Conservation (phyloP, 35 echinoderm and acorn worm species). For the Eucidaris tribuloides region DNA sequence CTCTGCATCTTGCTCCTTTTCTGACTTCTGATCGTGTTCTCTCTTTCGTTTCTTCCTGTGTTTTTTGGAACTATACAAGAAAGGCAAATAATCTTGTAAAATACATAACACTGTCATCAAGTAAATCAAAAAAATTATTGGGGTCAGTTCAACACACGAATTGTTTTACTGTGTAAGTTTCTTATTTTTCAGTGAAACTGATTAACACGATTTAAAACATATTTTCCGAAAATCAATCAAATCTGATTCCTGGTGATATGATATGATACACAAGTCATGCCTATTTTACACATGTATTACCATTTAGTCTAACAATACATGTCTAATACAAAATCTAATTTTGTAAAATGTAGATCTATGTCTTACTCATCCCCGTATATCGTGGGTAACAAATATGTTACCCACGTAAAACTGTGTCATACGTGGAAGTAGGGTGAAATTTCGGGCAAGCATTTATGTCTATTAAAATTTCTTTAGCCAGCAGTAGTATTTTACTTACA, state of each 20-base stretch:
- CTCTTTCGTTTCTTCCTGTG: slow-evolving; percentile 80
- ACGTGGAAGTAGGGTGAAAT: too few relatives aligned
- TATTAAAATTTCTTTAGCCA: too few relatives aligned
- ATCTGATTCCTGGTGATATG: not conserved
- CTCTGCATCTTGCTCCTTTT: slow-evolving; percentile 66
- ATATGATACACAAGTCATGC: too few relatives aligned
- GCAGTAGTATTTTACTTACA: too few relatives aligned
- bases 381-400: too few relatives aligned
- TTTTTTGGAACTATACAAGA: slow-evolving; percentile 56
- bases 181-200: not conserved
- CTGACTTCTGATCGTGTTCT: slow-evolving; percentile 57
- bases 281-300: too few relatives aligned
- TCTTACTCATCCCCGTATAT: too few relatives aligned
- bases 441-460: too few relatives aligned
- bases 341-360: too few relatives aligned
- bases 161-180: not conserved
- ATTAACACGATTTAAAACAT: not conserved
- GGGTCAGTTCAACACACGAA: not conserved
- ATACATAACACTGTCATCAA: not conserved
- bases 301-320: too few relatives aligned
- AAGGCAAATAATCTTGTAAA: not conserved
- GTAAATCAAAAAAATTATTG: not conserved
- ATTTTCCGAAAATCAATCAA: not conserved
- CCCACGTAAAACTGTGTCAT: too few relatives aligned
- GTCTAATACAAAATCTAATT: too few relatives aligned